phyloP scores from a whole-genome alignment of 2,888 invertebrate genomes.

The Ectobius pallidus region DNA sequence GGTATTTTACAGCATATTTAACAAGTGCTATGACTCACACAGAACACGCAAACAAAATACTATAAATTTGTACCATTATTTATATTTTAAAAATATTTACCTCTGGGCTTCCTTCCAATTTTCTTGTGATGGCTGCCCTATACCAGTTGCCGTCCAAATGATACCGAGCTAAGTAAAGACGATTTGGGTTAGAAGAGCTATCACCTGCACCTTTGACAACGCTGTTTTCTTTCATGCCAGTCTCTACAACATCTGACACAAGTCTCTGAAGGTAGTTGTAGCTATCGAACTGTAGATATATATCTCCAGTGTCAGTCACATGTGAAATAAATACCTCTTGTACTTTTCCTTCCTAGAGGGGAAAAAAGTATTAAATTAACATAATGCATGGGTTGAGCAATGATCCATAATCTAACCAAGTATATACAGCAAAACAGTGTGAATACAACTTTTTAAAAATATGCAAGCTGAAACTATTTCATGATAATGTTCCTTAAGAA shows the following conservation, averaged over 20 bases:
- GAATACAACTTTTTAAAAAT: too few species aligned
- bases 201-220: background rate
- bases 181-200: slow-evolving; percentile 46
- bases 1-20: too few species aligned
- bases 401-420: too few species aligned
- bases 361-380: background rate
- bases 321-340: slow-evolving; percentile 54
- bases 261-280: slow-evolving; percentile 50
- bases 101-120: too few species aligned
- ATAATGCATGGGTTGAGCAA: too few species aligned
- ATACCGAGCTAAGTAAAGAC: slow-evolving; percentile 59
- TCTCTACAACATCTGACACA: slow-evolving; percentile 48
- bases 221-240: slow-evolving; percentile 32
- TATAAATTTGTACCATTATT: too few species aligned
- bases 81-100: too few species aligned
- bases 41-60: too few species aligned
- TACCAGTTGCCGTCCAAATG: slow-evolving; percentile 55
- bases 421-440: too few species aligned
- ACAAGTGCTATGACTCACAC: too few species aligned
- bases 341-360: slow-evolving; percentile 43
- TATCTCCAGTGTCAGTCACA: slow-evolving; percentile 54
- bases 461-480: too few species aligned
- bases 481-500: too few species aligned
- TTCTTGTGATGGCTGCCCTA: slow-evolving; percentile 57
- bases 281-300: slow-evolving; percentile 54